Evolutionary conservation across 30 jellyfish, hydroid and myxozoan genomes (phyloP).

Genomic region (Thelohanellus kitauei): DNA sequence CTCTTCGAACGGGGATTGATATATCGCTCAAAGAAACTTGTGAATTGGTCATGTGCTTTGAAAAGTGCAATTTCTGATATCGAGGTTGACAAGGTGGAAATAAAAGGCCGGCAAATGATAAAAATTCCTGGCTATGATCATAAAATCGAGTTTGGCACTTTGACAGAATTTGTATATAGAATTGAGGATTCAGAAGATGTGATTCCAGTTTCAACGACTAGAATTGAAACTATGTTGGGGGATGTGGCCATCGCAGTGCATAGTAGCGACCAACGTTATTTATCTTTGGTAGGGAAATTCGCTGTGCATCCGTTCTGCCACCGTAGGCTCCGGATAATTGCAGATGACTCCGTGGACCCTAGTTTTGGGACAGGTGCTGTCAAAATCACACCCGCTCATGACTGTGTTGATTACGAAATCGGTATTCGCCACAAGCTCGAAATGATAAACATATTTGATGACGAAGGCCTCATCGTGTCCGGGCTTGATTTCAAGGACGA

Average conservation of each 20-base stretch:
- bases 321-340: slow-evolving; percentile 29
- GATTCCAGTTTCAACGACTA: slow-evolving; percentile 76
- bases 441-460: slow-evolving; percentile 48
- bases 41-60: slow-evolving; percentile 94
- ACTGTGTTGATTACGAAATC: slow-evolving; percentile 54
- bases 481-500: slow-evolving; percentile 45
- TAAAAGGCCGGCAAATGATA: slow-evolving; percentile 30
- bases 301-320: slow-evolving; percentile 90
- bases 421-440: slow-evolving; percentile 40
- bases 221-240: slow-evolving; percentile 94
- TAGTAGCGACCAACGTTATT: slow-evolving; percentile 45
- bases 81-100: slow-evolving; percentile 82
- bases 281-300: slow-evolving; percentile 39
- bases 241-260: slow-evolving; percentile 90
- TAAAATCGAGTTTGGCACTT: slow-evolving; percentile 70
- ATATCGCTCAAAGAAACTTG: slow-evolving; percentile 80
- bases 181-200: slow-evolving; percentile 83
- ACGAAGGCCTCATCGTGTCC: slow-evolving; percentile 28
- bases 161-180: slow-evolving; percentile 37
- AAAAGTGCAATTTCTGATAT: slow-evolving; percentile 85
- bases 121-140: slow-evolving; percentile 82
- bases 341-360: slow-evolving; percentile 86
- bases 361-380: slow-evolving; percentile 98
- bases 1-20: slow-evolving; percentile 40
- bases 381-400: slow-evolving; percentile 89